Evolutionary conservation across 2,797 vertebrate species (phyloP).

Genomic region (Anas georgica): DNA sequence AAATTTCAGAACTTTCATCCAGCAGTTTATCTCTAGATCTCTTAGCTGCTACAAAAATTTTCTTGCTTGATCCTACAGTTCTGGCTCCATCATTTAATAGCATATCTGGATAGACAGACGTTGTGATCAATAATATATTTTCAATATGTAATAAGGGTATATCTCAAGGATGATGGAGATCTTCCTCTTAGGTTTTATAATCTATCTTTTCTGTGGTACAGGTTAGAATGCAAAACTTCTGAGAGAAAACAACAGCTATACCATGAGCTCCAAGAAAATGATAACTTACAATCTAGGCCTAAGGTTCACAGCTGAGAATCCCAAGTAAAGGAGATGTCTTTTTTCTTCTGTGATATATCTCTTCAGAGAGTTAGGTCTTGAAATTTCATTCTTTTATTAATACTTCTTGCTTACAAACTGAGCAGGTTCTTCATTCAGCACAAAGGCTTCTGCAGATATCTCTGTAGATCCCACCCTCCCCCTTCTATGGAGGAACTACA

Average conservation of each 20-base stretch:
- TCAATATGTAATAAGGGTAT: background rate
- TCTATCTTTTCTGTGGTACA: background rate
- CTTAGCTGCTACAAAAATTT: background rate
- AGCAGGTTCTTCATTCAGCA: background rate
- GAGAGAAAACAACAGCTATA: background rate
- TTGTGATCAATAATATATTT: background rate
- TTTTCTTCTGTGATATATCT: background rate
- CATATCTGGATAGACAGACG: background rate
- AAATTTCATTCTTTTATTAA: background rate
- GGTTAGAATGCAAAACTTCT: background rate
- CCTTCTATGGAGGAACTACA: background rate
- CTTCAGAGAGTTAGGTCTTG: background rate
- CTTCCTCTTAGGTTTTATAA: background rate
- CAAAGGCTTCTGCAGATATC: background rate
- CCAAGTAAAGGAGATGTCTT: background rate
- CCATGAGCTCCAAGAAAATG: background rate
- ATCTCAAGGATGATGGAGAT: background rate
- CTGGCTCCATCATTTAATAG: background rate
- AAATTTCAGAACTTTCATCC: background rate
- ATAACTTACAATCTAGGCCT: accelerated
- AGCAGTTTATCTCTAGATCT: background rate
- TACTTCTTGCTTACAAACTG: background rate
- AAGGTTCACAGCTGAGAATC: background rate
- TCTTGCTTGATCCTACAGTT: background rate
- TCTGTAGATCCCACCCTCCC: background rate